A percentile compares a stretch with the other conserved stretches of the same genome.
Conservation (phyloP, 2,797 vertebrate species). For the Oreochromis mossambicus region DNA sequence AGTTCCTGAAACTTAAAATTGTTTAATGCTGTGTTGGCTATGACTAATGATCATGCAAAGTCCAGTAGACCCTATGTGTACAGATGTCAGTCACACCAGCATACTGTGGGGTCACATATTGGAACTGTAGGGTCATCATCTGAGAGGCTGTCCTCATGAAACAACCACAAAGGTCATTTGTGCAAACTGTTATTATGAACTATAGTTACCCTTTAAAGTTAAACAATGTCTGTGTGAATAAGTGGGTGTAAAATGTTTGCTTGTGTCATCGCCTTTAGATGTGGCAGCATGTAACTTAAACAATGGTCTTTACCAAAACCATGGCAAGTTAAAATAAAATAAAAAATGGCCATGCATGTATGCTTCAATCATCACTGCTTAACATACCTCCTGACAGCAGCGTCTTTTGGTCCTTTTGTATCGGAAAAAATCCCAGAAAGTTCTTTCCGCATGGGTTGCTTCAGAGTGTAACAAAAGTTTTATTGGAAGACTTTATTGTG, state of each 20-base stretch:
- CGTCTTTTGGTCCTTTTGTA: neutral
- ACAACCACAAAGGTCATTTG: neutral
- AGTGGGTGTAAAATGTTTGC: neutral
- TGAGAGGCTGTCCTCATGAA: neutral
- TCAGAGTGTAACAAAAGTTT: neutral
- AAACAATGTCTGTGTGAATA: neutral
- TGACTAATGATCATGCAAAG: neutral
- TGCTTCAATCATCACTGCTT: neutral
- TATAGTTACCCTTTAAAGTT: neutral
- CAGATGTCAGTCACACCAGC: neutral
- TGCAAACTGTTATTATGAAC: neutral
- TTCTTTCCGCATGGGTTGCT: neutral
- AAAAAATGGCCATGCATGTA: neutral
- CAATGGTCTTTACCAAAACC: neutral
- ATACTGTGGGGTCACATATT: neutral
- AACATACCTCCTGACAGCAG: neutral
- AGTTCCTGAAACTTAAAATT: neutral
- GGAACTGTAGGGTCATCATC: neutral
- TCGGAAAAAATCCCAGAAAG: neutral
- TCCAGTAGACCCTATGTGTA: neutral
- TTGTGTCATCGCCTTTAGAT: neutral
- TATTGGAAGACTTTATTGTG: neutral
- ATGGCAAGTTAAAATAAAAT: neutral
- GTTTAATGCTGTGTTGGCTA: neutral
- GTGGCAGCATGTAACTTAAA: neutral